Evolutionary conservation across 2,797 vertebrate species (phyloP).

Genomic region (Sebastes oblongus): DNA sequence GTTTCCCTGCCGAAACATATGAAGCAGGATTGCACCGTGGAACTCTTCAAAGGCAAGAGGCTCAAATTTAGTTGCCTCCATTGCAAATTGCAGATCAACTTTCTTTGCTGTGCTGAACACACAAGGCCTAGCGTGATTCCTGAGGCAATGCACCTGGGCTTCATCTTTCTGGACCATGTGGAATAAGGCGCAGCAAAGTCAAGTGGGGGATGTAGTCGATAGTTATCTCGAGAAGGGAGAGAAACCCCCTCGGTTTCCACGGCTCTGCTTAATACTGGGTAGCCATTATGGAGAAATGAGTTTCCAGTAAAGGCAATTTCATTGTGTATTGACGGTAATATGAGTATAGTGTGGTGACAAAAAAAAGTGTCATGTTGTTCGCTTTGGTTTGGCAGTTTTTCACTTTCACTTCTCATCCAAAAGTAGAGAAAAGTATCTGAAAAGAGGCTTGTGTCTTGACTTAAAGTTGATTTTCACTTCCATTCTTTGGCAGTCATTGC

Average conservation of each 20-base stretch:
- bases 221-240: conserved; percentile 70
- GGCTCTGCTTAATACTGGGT: conserved; percentile 54
- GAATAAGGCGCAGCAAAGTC: conserved; percentile 73
- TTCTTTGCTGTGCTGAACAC: conserved; percentile 74
- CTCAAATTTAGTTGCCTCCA: conserved; percentile 74
- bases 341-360: conserved; percentile 50
- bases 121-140: conserved; percentile 69
- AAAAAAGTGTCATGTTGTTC: conserved; percentile 52
- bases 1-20: conserved; percentile 62
- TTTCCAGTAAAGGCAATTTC: conserved; percentile 59
- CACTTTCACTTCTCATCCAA: conserved; percentile 13
- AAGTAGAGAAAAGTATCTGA: conserved; percentile 20
- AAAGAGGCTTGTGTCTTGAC: conserved; percentile 32
- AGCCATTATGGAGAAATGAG: conserved; percentile 49
- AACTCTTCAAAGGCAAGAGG: conserved; percentile 68
- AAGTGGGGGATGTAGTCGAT: conserved; percentile 72
- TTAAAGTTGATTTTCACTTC: conserved; percentile 21
- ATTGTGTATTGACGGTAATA: conserved; percentile 57
- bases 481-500: conserved; percentile 20
- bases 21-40: conserved; percentile 50
- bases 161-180: conserved; percentile 79
- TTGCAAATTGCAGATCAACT: conserved; percentile 82
- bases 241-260: conserved; percentile 66
- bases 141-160: conserved; percentile 84
- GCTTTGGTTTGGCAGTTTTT: conserved; percentile 35